Evolutionary conservation across 2,888 invertebrate genomes (phyloP).

Genomic region (Baronia brevicornis): DNA sequence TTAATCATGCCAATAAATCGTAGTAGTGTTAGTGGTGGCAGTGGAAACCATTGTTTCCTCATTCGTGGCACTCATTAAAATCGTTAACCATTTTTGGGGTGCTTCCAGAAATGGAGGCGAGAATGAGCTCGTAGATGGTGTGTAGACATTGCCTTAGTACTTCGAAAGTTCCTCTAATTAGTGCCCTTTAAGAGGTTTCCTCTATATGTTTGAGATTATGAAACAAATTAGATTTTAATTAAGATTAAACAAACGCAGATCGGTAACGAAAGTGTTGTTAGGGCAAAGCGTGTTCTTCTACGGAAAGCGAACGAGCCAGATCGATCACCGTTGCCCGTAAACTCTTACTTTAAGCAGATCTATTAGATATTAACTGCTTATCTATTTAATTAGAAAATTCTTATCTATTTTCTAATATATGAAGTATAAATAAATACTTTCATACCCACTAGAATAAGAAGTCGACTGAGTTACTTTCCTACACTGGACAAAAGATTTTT

Average conservation of each 20-base stretch:
- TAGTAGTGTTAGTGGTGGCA: constrained; percentile 16
- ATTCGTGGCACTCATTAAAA: constrained; percentile 37
- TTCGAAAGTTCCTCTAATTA: not conserved
- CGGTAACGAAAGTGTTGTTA: too few relatives aligned
- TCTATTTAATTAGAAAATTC: too few relatives aligned
- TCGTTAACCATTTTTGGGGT: constrained; percentile 27
- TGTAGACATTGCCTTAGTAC: constrained; percentile 1
- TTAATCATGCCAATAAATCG: constrained; percentile 3
- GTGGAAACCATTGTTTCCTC: constrained; percentile 34
- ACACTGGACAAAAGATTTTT: too few relatives aligned
- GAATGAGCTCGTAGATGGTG: constrained; percentile 15
- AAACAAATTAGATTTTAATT: too few relatives aligned
- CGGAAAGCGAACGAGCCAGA: too few relatives aligned
- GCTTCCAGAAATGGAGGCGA: constrained; percentile 27
- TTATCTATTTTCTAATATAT: not conserved
- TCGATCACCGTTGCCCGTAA: too few relatives aligned
- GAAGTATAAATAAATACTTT: not conserved
- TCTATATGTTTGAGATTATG: too few relatives aligned
- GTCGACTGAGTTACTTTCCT: constrained; percentile 15
- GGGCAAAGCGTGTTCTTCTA: too few relatives aligned
- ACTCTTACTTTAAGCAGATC: too few relatives aligned
- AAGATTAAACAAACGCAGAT: too few relatives aligned
- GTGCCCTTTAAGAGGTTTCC: too few relatives aligned
- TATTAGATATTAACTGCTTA: too few relatives aligned
- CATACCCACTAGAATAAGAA: not conserved